These are phyloP conservation scores for Dendroctonus ponderosae DNA, from an alignment of 1,140 invertebrate species.

Conservation along the genomic window DNA sequence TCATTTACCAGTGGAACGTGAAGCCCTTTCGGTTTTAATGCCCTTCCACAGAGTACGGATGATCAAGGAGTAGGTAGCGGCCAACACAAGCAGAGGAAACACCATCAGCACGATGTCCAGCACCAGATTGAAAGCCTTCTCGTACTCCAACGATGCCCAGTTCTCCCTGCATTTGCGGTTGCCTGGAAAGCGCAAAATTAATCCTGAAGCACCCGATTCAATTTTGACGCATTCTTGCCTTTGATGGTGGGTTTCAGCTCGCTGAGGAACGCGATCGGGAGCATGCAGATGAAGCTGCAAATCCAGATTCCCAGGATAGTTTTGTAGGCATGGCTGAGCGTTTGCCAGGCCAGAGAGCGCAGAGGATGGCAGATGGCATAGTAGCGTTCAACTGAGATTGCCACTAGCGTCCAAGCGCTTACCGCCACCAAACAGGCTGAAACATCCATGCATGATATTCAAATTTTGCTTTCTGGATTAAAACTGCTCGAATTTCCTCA, in stretches of 20 bases:
- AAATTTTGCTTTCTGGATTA: too few relatives aligned
- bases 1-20: conserved; percentile 13
- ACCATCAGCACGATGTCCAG: conserved; percentile 71
- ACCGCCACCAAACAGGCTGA: conserved; percentile 65
- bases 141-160: conserved; percentile 64
- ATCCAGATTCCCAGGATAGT: conserved; percentile 58
- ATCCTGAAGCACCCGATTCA: too few relatives aligned
- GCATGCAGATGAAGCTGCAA: conserved; percentile 56
- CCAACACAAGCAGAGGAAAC: conserved; percentile 74
- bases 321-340: conserved; percentile 63
- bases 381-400: conserved; percentile 68
- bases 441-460: too few relatives aligned
- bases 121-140: conserved; percentile 72
- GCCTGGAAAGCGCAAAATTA: conserved; percentile 34
- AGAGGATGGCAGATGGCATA: conserved; percentile 71
- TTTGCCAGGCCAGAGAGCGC: conserved; percentile 65
- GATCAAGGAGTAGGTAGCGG: conserved; percentile 65
- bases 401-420: conserved; percentile 66
- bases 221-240: conserved; percentile 47
- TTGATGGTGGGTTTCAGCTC: conserved; percentile 59
- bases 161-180: conserved; percentile 70
- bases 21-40: conserved; percentile 41
- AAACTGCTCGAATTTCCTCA: too few relatives aligned
- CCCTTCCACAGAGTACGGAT: conserved; percentile 45
- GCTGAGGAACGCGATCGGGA: conserved; percentile 65